phyloP scores from a whole-genome alignment of 2,888 invertebrate species.

The Metopia argyrocephala region DNA sequence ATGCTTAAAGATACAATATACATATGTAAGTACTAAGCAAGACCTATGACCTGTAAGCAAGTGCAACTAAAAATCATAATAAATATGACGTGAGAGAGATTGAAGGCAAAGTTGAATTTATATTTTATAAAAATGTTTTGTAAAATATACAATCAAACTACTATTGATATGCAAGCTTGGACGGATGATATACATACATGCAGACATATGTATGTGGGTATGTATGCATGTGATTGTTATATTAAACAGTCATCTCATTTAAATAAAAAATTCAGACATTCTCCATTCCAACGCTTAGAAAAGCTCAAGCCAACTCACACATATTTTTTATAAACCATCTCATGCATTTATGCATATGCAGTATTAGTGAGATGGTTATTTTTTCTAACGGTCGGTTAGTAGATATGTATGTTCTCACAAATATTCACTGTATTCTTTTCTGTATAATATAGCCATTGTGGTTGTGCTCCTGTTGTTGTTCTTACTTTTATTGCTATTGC shows the following conservation, averaged over 20 bases:
- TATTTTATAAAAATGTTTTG: no score
- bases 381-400: not conserved
- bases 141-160: no score
- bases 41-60: no score
- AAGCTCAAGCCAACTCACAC: no score
- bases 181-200: not conserved
- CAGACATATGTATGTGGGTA: not conserved
- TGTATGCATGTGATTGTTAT: not conserved
- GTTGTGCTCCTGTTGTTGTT: not conserved
- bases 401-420: not conserved
- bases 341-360: not conserved
- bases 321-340: no score
- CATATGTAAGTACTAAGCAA: no score
- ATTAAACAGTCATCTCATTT: slow-evolving; percentile 8
- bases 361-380: not conserved
- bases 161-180: no score
- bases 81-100: no score
- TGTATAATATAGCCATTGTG: not conserved
- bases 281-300: not conserved
- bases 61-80: no score
- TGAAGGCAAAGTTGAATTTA: no score
- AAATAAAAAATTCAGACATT: not conserved
- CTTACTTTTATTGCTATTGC: not conserved
- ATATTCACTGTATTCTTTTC: not conserved
- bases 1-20: no score